phyloP scores from a whole-genome alignment of 1,140 invertebrate species.

The Neotoxoptera formosana region DNA sequence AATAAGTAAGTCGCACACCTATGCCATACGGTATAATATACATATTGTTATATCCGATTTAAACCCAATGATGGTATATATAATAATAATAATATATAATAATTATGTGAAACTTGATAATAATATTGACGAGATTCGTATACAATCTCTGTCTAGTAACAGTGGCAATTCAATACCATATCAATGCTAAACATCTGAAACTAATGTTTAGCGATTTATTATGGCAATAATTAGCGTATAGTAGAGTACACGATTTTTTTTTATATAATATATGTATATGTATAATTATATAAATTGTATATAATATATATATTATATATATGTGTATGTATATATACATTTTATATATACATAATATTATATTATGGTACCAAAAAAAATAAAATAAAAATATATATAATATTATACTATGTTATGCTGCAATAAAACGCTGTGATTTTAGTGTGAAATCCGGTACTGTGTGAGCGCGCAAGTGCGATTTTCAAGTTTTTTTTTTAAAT shows the following conservation, averaged over 20 bases:
- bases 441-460: not conserved
- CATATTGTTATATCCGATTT: not conserved
- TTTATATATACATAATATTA: conserved; percentile 53
- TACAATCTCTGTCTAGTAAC: conserved; percentile 56
- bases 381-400: not conserved
- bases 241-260: conserved; percentile 52
- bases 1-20: not conserved
- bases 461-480: not conserved
- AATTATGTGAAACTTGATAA: conserved; percentile 55
- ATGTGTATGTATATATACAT: too few relatives aligned
- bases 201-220: conserved; percentile 53
- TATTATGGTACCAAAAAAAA: conserved; percentile 45
- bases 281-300: too few relatives aligned
- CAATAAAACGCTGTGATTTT: conserved; percentile 53
- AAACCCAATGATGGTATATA: conserved; percentile 7
- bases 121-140: conserved; percentile 48
- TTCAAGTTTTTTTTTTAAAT: not conserved
- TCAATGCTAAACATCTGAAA: conserved; percentile 53
- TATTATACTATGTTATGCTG: conserved; percentile 48
- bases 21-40: not conserved
- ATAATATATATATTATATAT: too few relatives aligned
- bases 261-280: not conserved
- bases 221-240: conserved; percentile 57
- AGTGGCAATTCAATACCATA: conserved; percentile 58
- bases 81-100: not conserved